These are phyloP conservation scores for Noturus placidus DNA, from an alignment of 2,113 vertebrate species.

Conservation along the genomic window DNA sequence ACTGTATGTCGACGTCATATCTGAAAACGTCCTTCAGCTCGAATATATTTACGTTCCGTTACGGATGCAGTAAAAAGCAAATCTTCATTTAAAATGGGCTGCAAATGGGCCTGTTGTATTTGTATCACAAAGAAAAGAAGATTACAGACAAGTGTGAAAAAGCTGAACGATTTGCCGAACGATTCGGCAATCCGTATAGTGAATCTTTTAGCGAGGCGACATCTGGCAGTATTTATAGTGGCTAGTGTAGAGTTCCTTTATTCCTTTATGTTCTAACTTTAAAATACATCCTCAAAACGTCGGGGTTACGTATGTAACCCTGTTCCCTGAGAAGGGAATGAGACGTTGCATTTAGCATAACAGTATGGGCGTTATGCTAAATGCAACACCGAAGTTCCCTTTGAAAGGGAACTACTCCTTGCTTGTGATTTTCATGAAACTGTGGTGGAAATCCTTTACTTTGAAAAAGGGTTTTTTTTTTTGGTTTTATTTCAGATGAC, in stretches of 20 bases:
- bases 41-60: background rate
- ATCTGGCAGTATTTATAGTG: background rate
- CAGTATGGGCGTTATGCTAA: no score
- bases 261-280: background rate
- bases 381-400: no score
- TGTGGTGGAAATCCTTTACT: background rate
- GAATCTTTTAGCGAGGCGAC: background rate
- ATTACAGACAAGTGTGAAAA: background rate
- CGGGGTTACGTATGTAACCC: no score
- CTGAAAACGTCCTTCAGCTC: background rate
- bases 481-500: background rate
- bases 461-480: background rate
- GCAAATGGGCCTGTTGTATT: background rate
- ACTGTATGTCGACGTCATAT: background rate
- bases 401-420: background rate
- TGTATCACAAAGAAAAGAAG: background rate
- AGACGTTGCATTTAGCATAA: no score
- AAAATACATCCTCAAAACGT: background rate
- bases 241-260: background rate
- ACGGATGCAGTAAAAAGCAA: background rate
- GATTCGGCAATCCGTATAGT: background rate
- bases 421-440: background rate
- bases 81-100: background rate
- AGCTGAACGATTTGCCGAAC: background rate
- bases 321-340: no score